Evolutionary conservation across 2,888 invertebrate species (phyloP), one percentile per base, ranked within the genome.

Genomic region (Julus scanicus): DNA sequence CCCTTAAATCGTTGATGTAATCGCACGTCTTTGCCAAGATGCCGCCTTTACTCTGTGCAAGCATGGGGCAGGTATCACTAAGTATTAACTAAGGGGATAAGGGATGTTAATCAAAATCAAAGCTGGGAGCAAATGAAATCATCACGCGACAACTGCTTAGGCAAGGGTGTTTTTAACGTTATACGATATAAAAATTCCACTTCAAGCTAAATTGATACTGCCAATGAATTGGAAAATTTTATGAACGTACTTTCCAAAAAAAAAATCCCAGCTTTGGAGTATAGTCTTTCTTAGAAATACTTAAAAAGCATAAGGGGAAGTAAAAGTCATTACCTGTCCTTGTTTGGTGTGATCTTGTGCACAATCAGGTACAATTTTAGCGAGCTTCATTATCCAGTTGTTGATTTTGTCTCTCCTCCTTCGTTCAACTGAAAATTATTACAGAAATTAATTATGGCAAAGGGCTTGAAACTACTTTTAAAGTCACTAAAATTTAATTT

Each of bases 1-100:
- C 94, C 89, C 96, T 95, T 90, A 98, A 94, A 91, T 97, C 97
- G 88, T 94, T 94, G 90, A 99, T 98, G 92, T 98, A 97, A 91
- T 98, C 98, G 92, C 98, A 98, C 0, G 98, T 98, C 93, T 98
- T 98, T 8, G 98, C 97, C 90, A 99, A 93, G 90, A 98, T 98
- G 88, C 97, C 98, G 20, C 98, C 98, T 94, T 99, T 99, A 91
- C 98, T 98, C 94, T 96, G 94, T 63, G 85, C 48, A 88, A 49
- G 80, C 83, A 86, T 89, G 84, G 80, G 86, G 49, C 80, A 80
- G 87, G 87, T 37, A 49, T 88, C 80, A 84, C 80, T 48, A 87
- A 49, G 63, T 39, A 87, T 84, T 40, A 84, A 84, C 84, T 84
- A 84, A 84, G 84, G 84, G 84, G 84, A 84, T 84, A 84, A 84